Base-by-base conservation (phyloP, 2,113 vertebrate genomes). In the Otolemur garnettii region DNA sequence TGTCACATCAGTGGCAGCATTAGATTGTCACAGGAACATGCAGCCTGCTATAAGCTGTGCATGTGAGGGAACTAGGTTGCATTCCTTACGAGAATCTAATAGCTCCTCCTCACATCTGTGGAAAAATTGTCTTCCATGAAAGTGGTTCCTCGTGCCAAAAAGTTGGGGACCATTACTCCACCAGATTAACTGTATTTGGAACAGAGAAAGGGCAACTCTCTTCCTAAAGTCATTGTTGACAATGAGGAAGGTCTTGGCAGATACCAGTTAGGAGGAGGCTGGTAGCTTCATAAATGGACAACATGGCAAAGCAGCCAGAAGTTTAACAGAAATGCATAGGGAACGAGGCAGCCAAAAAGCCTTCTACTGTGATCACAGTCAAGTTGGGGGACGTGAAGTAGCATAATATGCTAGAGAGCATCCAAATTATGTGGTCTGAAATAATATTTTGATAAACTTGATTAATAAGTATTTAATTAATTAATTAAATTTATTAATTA, bases 391-490 rank as follows among this genome's bases (percentile, higher is more conserved):
- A 4, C 22, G 5, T 11, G 17, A 28, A 68, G 7, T 19, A 30
- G 10, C 3, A 53, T 0, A 0, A 26, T 12, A 24, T 82, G 18
- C 30, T 19, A 14, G 0, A 2, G 1, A 42, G 14, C 38, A 55
- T 26, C n/a, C 9, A 15, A 55, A 83, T 74, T 69, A 12, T 33
- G 17, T 69, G 13, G 11, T 30, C 22, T 92, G 11, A 14, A 89
- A 80, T 28, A 71, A 26, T 57, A 55, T 92, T 92, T 92, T 42
- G 68, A 69, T 30, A 66, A 82, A 81, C 4, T 15, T 26, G 2
- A 74, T 60, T 87, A 55, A 79, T 50, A 71, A 83, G 78, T 71
- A 77, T 4, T 21, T 28, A 91, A n/a, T n/a, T n/a, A n/a, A n/a
- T n/a, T n/a, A n/a, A n/a, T n/a, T n/a, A n/a, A n/a, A n/a, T n/a